Evolutionary conservation across 2,797 vertebrate genomes (phyloP), one percentile per base, ranked within the genome.

Genomic region (Eulemur rubriventer): DNA sequence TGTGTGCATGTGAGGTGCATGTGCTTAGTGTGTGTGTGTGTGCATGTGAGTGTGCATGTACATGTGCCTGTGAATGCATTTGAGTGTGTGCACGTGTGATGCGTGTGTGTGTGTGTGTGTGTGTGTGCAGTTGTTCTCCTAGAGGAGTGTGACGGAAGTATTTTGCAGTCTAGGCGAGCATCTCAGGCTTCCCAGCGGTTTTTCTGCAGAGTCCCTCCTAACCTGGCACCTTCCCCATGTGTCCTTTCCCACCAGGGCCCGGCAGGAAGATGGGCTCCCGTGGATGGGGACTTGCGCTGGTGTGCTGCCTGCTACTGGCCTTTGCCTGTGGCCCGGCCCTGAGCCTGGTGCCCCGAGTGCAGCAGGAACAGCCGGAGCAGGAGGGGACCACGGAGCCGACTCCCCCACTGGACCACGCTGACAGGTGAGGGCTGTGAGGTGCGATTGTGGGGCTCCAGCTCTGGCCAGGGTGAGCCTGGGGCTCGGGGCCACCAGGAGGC

Each of bases 291-390:
- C 73, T 93, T 13, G 7, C 76, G 69, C 94, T 98, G 89, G 89
- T 95, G 0, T 93, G 94, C 97, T 98, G 96, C 88, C 93, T 98
- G 95, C 96, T 98, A 89, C 94, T 98, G 96, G 80, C 91, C n/a
- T 28, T 88, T 0, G 11, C 88, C 88, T 97, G 91, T 2, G 78
- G 26, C 9, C 72, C 26, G 0, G 82, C 0, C 11, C 61, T 81
- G 73, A 97, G 96, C 93, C 98, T 96, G 7, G 57, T 8, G 84
- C 79, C 95, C 4, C 94, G 38, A 0, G 85, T 18, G 55, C 88
- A 63, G 24, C 93, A 0, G 13, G 70, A 69, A 11, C 88, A 12
- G 73, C 92, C 0, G 6, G 96, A 96, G 8, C 95, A 65, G 0
- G 57, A 92, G 75, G 96, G 70, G 57, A 95, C 91, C 16, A 2